Percentiles rank a stretch among this genome's conserved stretches.
These are phyloP conservation scores for Nothoprocta pentlandii DNA, from an alignment of 2,113 vertebrate genomes.

Conservation along the genomic window DNA sequence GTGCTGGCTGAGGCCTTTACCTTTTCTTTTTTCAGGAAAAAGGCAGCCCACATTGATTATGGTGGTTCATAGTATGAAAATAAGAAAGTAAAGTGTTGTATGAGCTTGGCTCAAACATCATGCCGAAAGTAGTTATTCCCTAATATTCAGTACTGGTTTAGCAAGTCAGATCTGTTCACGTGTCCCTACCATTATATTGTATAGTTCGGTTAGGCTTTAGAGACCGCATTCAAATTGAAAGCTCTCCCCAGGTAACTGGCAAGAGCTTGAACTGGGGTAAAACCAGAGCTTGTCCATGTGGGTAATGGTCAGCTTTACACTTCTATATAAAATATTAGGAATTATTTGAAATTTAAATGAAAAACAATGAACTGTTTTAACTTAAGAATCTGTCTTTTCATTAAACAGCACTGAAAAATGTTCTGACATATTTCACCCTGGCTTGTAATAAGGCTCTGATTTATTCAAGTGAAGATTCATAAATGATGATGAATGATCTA, in stretches of 20 bases:
- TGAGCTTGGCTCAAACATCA: rapidly evolving
- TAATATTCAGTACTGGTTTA: background rate
- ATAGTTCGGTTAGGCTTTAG: background rate
- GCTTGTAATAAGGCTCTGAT: background rate
- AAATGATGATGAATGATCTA: background rate
- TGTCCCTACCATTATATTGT: background rate
- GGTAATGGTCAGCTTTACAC: background rate
- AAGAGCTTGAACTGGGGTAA: background rate
- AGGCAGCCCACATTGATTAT: rapidly evolving
- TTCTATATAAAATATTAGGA: background rate
- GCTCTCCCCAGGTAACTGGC: background rate
- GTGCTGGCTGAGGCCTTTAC: background rate
- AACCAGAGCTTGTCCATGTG: background rate
- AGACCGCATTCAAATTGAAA: background rate
- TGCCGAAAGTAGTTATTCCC: background rate
- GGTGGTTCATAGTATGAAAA: background rate
- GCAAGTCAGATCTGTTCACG: background rate
- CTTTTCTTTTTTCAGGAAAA: background rate
- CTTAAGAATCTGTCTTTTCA: background rate
- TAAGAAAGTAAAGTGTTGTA: no score
- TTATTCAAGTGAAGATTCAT: background rate
- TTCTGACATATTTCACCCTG: background rate
- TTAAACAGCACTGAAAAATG: background rate
- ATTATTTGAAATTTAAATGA: background rate
- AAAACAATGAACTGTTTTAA: background rate